A percentile compares a stretch with the other conserved stretches of the same genome.
Evolutionary conservation across 2,797 vertebrate genomes (phyloP).

Genomic region (Meriones psammophilus): DNA sequence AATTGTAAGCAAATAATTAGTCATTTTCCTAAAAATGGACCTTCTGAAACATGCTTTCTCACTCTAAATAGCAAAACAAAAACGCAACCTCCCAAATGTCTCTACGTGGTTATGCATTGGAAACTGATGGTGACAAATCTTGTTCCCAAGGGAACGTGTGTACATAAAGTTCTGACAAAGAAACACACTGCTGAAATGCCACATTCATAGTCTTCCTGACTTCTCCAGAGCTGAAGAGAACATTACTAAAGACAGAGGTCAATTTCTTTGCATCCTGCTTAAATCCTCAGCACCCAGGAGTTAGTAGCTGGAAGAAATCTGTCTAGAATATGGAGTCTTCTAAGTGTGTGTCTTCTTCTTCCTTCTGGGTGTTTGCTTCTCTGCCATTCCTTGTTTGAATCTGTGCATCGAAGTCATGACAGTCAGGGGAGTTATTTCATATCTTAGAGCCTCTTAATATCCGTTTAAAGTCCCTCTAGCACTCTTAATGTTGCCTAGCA

Average conservation of each 20-base stretch:
- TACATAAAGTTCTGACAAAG: constrained; percentile 59
- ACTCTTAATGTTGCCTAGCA: constrained; percentile 79
- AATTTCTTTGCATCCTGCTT: constrained; percentile 41
- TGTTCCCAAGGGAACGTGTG: constrained; percentile 52
- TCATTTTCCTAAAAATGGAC: constrained; percentile 76
- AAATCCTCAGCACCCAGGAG: background rate
- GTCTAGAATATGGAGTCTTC: background rate
- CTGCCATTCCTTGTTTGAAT: constrained; percentile 15
- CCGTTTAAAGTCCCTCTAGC: constrained; percentile 61
- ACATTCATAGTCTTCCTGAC: background rate
- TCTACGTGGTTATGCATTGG: constrained; percentile 48
- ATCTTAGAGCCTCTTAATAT: constrained; percentile 67
- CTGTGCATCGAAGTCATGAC: constrained; percentile 36
- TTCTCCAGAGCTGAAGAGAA: constrained; percentile 1
- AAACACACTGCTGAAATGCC: background rate
- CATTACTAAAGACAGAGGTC: constrained; percentile 32
- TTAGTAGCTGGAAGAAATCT: constrained; percentile 13
- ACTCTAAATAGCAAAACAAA: constrained; percentile 78
- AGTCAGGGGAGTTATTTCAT: constrained; percentile 64
- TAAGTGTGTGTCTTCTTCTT: background rate
- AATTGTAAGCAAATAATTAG: constrained; percentile 73
- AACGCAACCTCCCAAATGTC: constrained; percentile 47
- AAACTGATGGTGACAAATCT: constrained; percentile 45
- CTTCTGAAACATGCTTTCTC: constrained; percentile 72
- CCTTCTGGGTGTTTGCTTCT: background rate